Evolutionary conservation across 2,888 invertebrate genomes (phyloP).

Genomic region (Pardosa pseudoannulata): DNA sequence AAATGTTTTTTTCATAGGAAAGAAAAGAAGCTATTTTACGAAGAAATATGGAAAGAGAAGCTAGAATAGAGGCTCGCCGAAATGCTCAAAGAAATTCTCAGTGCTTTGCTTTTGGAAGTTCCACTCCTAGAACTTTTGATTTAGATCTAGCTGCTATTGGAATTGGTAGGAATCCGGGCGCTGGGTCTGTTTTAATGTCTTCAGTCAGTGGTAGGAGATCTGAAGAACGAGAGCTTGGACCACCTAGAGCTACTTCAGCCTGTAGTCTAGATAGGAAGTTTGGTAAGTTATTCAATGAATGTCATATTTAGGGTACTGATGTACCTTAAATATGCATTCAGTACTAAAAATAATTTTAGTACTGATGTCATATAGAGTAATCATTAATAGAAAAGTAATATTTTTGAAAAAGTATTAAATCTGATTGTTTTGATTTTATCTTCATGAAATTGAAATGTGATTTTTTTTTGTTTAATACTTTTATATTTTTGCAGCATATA

Average conservation of each 20-base stretch:
- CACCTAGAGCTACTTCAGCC: conserved; percentile 60
- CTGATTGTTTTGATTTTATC: too few species aligned
- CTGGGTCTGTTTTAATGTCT: conserved; percentile 62
- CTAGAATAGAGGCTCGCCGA: conserved; percentile 87
- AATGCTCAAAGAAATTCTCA: conserved; percentile 86
- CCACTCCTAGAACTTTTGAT: conserved; percentile 85
- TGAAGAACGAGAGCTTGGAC: conserved; percentile 58
- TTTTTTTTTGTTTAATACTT: too few species aligned
- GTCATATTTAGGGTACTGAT: too few species aligned
- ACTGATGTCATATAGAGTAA: too few species aligned
- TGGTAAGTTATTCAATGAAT: too few species aligned
- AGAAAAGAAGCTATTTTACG: conserved; percentile 90
- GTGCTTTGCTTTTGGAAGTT: conserved; percentile 93
- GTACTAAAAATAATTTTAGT: too few species aligned
- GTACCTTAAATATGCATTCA: too few species aligned
- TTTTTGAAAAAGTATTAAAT: too few species aligned
- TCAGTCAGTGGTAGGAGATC: conserved; percentile 49
- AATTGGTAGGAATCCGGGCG: conserved; percentile 84
- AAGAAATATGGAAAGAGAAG: conserved; percentile 90
- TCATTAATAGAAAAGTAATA: too few species aligned
- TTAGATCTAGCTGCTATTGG: conserved; percentile 74
- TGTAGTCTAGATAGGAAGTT: conserved; percentile 65
- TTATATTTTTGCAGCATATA: too few species aligned
- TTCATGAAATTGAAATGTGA: too few species aligned
- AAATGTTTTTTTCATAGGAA: conserved; percentile 80